Percentiles rank a stretch among this genome's conserved stretches.
These are phyloP conservation scores for Macrosteles quadrilineatus DNA, from an alignment of 1,140 invertebrate species.

Conservation along the genomic window DNA sequence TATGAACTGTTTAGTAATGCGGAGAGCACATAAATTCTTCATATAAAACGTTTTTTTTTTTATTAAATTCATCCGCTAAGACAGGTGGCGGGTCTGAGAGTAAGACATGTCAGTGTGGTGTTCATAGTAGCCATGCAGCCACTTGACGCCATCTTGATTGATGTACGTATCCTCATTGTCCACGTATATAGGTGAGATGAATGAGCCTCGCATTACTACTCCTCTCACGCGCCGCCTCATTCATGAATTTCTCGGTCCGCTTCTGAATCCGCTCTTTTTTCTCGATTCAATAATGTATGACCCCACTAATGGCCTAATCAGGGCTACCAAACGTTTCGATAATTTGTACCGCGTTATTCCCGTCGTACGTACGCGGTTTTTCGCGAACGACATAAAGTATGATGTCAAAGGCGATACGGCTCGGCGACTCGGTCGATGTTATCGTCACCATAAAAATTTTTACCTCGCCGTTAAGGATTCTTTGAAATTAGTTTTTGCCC, in stretches of 20 bases:
- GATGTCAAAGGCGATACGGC: conserved; percentile 2
- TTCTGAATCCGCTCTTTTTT: background rate
- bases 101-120: no score
- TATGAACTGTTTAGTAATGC: no score
- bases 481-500: conserved; percentile 3
- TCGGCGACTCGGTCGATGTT: background rate
- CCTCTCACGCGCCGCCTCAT: background rate
- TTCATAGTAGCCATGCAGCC: no score
- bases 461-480: background rate
- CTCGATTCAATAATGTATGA: conserved; percentile 9
- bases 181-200: conserved; percentile 2
- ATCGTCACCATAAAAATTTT: background rate
- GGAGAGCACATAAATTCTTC: no score
- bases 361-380: background rate
- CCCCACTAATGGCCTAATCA: conserved; percentile 12
- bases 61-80: no score
- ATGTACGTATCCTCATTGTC: background rate
- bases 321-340: background rate
- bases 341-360: background rate
- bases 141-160: conserved; percentile 4
- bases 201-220: background rate
- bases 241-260: conserved; percentile 6
- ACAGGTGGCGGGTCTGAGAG: no score
- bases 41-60: no score
- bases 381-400: conserved; percentile 2